Base-by-base conservation (phyloP, 2,888 invertebrate species). In the Geotrupes spiniger region DNA sequence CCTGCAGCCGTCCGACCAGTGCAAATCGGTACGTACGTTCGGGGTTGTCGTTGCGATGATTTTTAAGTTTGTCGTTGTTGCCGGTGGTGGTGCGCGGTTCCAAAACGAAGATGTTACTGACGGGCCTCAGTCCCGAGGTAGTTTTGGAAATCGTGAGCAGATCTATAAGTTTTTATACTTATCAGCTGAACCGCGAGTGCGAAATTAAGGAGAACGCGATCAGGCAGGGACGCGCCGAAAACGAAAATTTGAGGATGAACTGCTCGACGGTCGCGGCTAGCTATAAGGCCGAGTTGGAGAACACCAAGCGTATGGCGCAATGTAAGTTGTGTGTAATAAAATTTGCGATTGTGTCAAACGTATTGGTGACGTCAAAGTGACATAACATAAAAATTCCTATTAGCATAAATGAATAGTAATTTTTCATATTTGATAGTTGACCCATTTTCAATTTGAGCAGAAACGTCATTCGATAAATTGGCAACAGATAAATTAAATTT, bases 61-160 rank as follows among this genome's bases (percentile, higher is more conserved):
- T n/a, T n/a, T n/a, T n/a, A n/a, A n/a, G n/a, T n/a, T n/a, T n/a
- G n/a, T n/a, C n/a, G n/a, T n/a, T n/a, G n/a, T n/a, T n/a, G n/a
- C n/a, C n/a, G n/a, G n/a, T n/a, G n/a, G n/a, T n/a, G n/a, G n/a
- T n/a, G n/a, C n/a, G n/a, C n/a, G n/a, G n/a, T 10, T 6, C 9
- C 9, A 27, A 27, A 27, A 27, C 6, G 9, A 38, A 59, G 59
- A 57, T 57, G 42, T 38, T 57, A n/a, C 26, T 59, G 31, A 77
- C 76, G 29, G 78, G 78, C 42, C 73, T 78, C 71, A 74, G 74
- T 56, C 78, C 78, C 11, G 77, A 78, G 49, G 72, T 72, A 44
- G 75, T 78, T 41, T 76, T 78, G 77, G 78, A 78, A 54, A 74
- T 78, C 46, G 76, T 78, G 42, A 77, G 76, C 75, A 68, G 78